Percentiles rank a stretch among this genome's conserved stretches.
Evolutionary conservation across 2,113 vertebrate genomes (phyloP).

Genomic region (Sceloporus undulatus): DNA sequence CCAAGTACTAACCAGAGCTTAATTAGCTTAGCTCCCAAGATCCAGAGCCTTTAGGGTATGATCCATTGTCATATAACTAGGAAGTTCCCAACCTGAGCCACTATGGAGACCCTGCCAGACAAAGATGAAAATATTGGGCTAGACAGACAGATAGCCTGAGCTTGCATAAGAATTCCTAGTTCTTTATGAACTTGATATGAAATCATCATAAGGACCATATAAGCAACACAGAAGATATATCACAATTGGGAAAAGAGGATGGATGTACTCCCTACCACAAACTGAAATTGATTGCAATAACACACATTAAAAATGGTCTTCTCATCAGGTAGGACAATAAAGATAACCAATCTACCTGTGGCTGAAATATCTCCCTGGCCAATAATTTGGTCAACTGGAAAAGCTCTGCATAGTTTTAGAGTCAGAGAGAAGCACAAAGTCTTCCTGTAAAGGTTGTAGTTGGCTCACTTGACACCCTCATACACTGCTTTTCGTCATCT

Average conservation of each 20-base stretch:
- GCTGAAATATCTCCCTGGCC: background rate
- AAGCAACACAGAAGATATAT: slow-evolving; percentile 3
- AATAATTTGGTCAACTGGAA: background rate
- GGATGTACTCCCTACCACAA: background rate
- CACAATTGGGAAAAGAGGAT: background rate
- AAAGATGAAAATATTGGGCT: background rate
- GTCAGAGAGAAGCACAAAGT: slow-evolving; percentile 7
- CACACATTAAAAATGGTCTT: background rate
- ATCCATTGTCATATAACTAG: no score
- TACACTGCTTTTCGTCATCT: slow-evolving; percentile 3
- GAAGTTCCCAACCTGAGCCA: background rate
- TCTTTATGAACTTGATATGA: background rate
- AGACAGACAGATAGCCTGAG: background rate
- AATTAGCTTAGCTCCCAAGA: no score
- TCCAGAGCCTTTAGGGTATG: no score
- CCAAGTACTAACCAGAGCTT: no score
- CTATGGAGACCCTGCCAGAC: background rate
- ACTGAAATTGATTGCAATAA: background rate
- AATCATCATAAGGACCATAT: background rate
- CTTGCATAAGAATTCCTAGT: background rate
- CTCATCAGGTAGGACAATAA: background rate
- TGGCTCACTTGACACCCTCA: background rate
- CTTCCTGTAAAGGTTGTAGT: slow-evolving; percentile 28
- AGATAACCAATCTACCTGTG: background rate
- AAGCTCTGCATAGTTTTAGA: background rate